Conservation (phyloP, 2,113 vertebrate genomes). For the Amblyopsis rosae region DNA sequence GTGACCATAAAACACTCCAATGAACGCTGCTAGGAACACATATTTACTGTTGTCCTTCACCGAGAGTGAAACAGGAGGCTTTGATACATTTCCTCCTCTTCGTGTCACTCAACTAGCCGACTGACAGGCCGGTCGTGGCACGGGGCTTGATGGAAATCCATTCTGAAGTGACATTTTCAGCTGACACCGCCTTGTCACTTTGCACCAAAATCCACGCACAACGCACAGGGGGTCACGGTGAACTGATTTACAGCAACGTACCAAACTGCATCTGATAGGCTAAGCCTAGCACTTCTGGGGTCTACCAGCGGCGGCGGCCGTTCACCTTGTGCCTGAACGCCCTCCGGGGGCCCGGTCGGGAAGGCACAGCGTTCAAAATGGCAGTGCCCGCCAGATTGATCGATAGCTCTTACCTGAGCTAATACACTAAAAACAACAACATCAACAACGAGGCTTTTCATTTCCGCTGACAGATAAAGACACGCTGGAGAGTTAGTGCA, state of each 20-base stretch:
- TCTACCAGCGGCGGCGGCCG: not conserved
- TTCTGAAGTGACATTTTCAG: slow-evolving; percentile 82
- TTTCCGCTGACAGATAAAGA: slow-evolving; percentile 54
- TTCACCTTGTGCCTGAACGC: not conserved
- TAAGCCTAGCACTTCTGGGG: slow-evolving; percentile 2
- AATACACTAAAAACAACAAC: slow-evolving; percentile 46
- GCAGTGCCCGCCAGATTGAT: not conserved
- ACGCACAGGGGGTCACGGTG: slow-evolving; percentile 63
- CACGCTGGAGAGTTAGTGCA: slow-evolving; percentile 41
- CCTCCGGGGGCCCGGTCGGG: not conserved
- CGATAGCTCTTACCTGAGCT: slow-evolving; percentile 38
- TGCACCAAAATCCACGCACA: slow-evolving; percentile 50
- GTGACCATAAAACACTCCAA: not conserved
- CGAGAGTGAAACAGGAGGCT: slow-evolving; percentile 17
- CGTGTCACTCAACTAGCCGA: slow-evolving; percentile 54
- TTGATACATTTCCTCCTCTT: slow-evolving; percentile 38
- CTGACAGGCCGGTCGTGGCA: slow-evolving; percentile 43
- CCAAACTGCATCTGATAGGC: slow-evolving; percentile 46
- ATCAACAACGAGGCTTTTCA: slow-evolving; percentile 32
- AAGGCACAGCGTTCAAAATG: not conserved
- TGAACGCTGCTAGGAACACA: not conserved
- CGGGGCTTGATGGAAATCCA: slow-evolving; percentile 75
- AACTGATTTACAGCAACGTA: slow-evolving; percentile 39
- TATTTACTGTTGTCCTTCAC: slow-evolving; percentile 20
- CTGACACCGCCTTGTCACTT: slow-evolving; percentile 74